These are phyloP conservation scores for Diphyllodes magnificus DNA, from an alignment of 2,113 vertebrate genomes.

Conservation along the genomic window DNA sequence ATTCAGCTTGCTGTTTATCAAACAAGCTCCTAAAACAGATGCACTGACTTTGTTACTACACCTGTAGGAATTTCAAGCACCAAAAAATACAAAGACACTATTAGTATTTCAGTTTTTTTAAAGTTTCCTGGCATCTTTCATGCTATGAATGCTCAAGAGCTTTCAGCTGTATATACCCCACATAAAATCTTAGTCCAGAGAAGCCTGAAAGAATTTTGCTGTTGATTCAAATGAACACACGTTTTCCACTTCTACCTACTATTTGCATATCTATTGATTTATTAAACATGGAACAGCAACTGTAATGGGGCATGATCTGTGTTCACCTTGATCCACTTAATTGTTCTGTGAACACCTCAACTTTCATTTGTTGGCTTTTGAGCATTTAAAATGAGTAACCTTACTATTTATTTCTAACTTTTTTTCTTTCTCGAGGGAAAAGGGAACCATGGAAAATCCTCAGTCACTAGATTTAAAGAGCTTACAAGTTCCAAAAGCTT, in stretches of 20 bases:
- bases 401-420: neutral
- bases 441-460: slow-evolving; percentile 6
- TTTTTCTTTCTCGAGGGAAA: neutral
- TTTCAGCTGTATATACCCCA: neutral
- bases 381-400: neutral
- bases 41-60: neutral
- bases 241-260: neutral
- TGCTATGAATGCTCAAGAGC: neutral
- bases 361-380: neutral
- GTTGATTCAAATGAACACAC: neutral
- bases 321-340: neutral
- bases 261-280: neutral
- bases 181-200: neutral
- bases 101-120: neutral
- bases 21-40: neutral
- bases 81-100: neutral
- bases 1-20: neutral
- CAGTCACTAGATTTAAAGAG: slow-evolving; percentile 24
- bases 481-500: slow-evolving; percentile 32
- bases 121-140: neutral
- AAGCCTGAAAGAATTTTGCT: slow-evolving; percentile 12
- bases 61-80: neutral
- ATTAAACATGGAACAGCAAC: neutral
- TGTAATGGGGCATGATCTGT: neutral
- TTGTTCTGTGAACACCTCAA: neutral